Evolutionary conservation across 92 coral and sea anemone species (phyloP).

Genomic region (Montipora capitata): DNA sequence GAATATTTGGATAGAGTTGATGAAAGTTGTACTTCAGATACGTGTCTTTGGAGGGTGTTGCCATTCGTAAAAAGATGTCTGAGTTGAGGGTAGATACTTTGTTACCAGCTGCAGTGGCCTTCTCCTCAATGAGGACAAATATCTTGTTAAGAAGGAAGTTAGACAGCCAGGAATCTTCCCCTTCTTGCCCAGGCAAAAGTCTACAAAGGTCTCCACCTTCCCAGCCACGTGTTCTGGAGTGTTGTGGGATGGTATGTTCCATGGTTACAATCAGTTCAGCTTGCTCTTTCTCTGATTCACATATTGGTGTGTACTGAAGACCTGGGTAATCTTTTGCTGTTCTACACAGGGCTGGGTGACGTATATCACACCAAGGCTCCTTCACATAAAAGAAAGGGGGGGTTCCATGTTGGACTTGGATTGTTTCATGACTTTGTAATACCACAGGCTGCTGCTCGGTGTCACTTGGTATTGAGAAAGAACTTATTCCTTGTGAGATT

Average conservation of each 20-base stretch:
- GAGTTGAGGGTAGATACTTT: constrained; percentile 69
- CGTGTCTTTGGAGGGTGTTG: constrained; percentile 48
- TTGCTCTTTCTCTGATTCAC: too few relatives aligned
- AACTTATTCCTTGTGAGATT: constrained; percentile 34
- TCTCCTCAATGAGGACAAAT: constrained; percentile 54
- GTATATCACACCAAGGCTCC: constrained; percentile 36
- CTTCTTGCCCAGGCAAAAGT: constrained; percentile 61
- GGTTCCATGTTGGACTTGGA: constrained; percentile 39
- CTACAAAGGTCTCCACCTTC: constrained; percentile 50
- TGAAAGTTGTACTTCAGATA: constrained; percentile 53
- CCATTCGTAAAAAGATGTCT: constrained; percentile 57
- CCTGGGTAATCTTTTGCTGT: constrained; percentile 44
- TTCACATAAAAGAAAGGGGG: constrained; percentile 27
- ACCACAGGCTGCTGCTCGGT: not conserved
- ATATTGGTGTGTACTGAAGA: constrained; percentile 36
- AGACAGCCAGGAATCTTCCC: constrained; percentile 61
- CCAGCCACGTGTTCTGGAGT: constrained; percentile 70
- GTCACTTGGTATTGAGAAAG: not conserved
- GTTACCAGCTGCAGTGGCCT: constrained; percentile 42
- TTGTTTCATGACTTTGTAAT: constrained; percentile 9
- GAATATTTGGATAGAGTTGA: constrained; percentile 41
- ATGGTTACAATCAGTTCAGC: constrained; percentile 38
- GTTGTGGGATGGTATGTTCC: constrained; percentile 50
- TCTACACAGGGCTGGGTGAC: constrained; percentile 48
- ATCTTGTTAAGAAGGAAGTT: constrained; percentile 69